These are phyloP conservation scores for Brachionus paranguensis DNA, from an alignment of 1,140 invertebrate species.

Conservation along the genomic window DNA sequence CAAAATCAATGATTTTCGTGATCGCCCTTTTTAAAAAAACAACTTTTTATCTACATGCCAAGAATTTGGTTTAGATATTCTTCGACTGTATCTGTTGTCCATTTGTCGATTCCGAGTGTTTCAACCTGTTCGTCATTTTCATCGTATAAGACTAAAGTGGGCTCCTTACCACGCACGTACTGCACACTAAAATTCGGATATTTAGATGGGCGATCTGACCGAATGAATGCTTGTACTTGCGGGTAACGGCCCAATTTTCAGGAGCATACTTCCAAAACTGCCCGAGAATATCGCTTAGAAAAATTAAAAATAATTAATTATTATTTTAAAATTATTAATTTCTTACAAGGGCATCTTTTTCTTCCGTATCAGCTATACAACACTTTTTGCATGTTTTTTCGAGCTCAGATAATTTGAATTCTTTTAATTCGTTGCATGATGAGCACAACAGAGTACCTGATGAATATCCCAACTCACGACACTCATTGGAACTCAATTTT, in stretches of 20 bases:
- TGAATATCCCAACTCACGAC: slow-evolving; percentile 37
- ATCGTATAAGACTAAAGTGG: slow-evolving; percentile 81
- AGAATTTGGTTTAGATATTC: slow-evolving; percentile 84
- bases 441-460: slow-evolving; percentile 70
- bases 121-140: slow-evolving; percentile 53
- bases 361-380: slow-evolving; percentile 61
- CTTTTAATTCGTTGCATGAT: slow-evolving; percentile 74
- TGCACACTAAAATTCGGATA: slow-evolving; percentile 81
- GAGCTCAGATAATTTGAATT: slow-evolving; percentile 65
- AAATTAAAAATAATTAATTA: slow-evolving; percentile 26
- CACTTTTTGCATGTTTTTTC: slow-evolving; percentile 70
- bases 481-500: slow-evolving; percentile 24
- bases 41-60: slow-evolving; percentile 44
- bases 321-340: not conserved
- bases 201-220: slow-evolving; percentile 73
- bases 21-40: not conserved
- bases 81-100: slow-evolving; percentile 90
- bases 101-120: slow-evolving; percentile 85
- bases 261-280: slow-evolving; percentile 81
- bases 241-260: slow-evolving; percentile 92
- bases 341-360: slow-evolving; percentile 42
- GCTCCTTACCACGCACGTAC: slow-evolving; percentile 82
- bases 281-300: slow-evolving; percentile 67
- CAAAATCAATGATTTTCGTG: not conserved
- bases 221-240: slow-evolving; percentile 76